These are phyloP conservation scores for Arctocebus calabarensis DNA, from an alignment of 2,797 vertebrate genomes.

Conservation along the genomic window DNA sequence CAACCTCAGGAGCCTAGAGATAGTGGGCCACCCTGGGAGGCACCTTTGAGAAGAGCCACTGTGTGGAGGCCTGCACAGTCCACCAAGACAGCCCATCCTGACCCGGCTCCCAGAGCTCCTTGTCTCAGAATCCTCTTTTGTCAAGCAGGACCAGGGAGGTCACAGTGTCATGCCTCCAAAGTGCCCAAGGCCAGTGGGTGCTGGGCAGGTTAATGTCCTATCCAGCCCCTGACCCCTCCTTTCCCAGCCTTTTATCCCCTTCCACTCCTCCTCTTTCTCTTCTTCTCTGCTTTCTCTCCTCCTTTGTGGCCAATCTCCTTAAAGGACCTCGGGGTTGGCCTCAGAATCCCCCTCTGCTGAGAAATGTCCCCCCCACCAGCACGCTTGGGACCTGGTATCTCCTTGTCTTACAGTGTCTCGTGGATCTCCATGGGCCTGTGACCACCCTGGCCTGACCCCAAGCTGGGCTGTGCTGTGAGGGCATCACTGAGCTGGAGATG, in stretches of 20 bases:
- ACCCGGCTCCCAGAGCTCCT: fast-evolving
- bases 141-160: neutral
- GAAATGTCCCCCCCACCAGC: fast-evolving
- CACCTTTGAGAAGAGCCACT: neutral
- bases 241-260: too few species aligned
- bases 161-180: neutral
- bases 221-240: neutral
- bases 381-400: neutral
- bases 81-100: fast-evolving
- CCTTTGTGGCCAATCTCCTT: neutral
- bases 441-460: neutral
- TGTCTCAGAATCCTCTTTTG: neutral
- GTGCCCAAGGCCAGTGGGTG: neutral
- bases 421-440: neutral
- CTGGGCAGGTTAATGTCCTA: neutral
- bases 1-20: neutral
- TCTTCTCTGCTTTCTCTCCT: neutral
- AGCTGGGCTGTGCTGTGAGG: neutral
- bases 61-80: fast-evolving
- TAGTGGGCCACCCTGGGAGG: neutral
- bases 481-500: too few species aligned
- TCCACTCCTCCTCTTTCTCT: neutral
- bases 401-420: neutral
- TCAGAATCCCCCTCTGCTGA: neutral
- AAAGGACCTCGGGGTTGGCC: neutral